Base-by-base conservation (phyloP, 2,888 invertebrate species). In the Lepeophtheirus nordmannii region DNA sequence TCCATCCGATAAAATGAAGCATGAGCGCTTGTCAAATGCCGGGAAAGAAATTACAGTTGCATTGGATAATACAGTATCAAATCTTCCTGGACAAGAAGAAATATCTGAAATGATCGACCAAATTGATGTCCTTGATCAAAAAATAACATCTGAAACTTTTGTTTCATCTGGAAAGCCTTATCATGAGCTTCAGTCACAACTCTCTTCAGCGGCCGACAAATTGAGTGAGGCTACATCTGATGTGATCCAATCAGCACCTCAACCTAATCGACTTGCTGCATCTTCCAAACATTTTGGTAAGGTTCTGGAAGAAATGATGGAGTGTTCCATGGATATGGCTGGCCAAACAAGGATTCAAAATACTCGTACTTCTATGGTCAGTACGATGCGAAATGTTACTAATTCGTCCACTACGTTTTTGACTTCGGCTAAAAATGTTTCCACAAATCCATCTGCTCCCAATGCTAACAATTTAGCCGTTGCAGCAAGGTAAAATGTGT, bases 21-120 rank as follows among this genome's bases (percentile, higher is more conserved):
- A 78, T 56, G 78, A 77, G 63, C 78, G 81, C 69, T 78, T 93
- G 57, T 84, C 85, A 14, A 82, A 83, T 69, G 84, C 88, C 0
- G 86, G 86, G 1, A 85, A 85, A 71, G 84, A 85, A 69, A 85
- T 89, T 0, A 80, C 81, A 0, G 75, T 82, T 76, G 81, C 86
- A 2, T 75, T 86, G 64, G 82, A 82, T 71, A 81, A 80, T 70
- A 84, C 85, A 70, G 83, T 94, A 65, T 86, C 86, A 70, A 89
- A 89, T 69, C 81, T 96, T 58, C 94, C 96, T 0, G 92, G 93
- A 0, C 92, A 94, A 75, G 84, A 86, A 65, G 93, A 94, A 74
- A 86, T 97, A n/a, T 94, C 96, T 74, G 82, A 84, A 22, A 89
- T 90, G 0, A 83, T 92, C 71, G 83, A 84, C 69, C 85, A 83